Evolutionary conservation across 2,113 vertebrate species (phyloP).

Genomic region (Rhizomys pruinosus): DNA sequence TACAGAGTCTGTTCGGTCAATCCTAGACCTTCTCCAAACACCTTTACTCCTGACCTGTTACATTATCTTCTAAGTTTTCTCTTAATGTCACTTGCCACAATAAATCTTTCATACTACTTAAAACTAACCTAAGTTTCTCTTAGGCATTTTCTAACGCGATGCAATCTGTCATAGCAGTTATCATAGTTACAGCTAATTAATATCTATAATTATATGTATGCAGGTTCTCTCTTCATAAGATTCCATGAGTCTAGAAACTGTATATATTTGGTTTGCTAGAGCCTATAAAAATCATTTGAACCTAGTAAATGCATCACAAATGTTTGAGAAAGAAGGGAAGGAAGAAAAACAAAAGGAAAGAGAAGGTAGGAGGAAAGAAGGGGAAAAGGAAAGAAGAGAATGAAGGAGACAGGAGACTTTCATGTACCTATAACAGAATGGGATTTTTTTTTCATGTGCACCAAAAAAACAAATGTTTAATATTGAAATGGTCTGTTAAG

Average conservation of each 20-base stretch:
- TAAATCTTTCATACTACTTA: neutral
- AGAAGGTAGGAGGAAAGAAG: neutral
- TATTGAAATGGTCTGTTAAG: neutral
- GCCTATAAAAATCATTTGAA: neutral
- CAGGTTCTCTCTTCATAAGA: neutral
- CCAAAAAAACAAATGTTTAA: neutral
- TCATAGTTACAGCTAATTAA: conserved; percentile 19
- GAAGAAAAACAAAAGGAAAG: rapidly evolving
- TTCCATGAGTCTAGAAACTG: neutral
- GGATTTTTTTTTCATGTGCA: neutral
- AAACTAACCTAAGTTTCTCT: neutral
- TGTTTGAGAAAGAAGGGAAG: neutral
- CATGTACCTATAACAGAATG: neutral
- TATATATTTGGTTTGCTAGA: neutral
- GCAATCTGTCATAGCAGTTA: neutral
- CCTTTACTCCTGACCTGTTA: neutral
- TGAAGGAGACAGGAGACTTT: neutral
- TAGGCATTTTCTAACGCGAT: conserved; percentile 1
- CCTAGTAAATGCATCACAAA: neutral
- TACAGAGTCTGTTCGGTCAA: neutral
- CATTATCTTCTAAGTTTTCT: neutral
- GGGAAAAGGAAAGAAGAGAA: neutral
- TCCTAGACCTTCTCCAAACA: rapidly evolving
- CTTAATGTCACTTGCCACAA: neutral
- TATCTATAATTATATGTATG: neutral